Evolutionary conservation across 2,113 vertebrate species (phyloP).

Genomic region (Cariama cristata): DNA sequence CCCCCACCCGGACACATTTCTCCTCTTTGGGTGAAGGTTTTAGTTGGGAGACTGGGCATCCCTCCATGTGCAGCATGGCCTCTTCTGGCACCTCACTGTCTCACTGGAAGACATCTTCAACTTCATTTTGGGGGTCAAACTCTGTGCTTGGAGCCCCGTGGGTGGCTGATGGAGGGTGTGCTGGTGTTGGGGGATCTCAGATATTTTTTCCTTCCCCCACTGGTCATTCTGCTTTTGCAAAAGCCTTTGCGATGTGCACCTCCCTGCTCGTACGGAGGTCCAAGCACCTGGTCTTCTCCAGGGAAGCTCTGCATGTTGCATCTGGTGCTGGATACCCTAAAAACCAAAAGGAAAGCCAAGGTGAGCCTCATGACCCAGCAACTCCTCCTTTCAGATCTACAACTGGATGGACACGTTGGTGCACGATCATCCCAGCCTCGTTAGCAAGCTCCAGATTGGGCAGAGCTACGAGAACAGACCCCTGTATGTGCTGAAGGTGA

Average conservation of each 20-base stretch:
- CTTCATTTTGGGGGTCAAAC: neutral
- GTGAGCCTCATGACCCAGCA: neutral
- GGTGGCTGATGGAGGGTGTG: neutral
- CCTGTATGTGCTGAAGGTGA: slow-evolving; percentile 89
- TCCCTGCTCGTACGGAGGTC: neutral
- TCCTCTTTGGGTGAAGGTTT: neutral
- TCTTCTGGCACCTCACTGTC: neutral
- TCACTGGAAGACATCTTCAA: neutral
- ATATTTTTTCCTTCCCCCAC: neutral
- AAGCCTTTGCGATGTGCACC: neutral
- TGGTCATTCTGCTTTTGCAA: neutral
- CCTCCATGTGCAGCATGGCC: rapidly evolving
- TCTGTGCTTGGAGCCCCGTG: neutral
- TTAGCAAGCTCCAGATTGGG: slow-evolving; percentile 89
- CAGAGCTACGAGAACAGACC: slow-evolving; percentile 85
- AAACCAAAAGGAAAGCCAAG: neutral
- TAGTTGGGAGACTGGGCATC: neutral
- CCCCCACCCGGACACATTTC: rapidly evolving
- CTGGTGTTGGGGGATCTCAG: neutral
- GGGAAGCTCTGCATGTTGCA: neutral
- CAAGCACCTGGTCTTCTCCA: neutral
- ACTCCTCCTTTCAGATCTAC: slow-evolving; percentile 82
- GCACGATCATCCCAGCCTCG: slow-evolving; percentile 80
- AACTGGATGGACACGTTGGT: slow-evolving; percentile 88
- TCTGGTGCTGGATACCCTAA: neutral